Percentiles rank a stretch among this genome's conserved stretches.
Evolutionary conservation across 2,888 invertebrate genomes (phyloP).

Genomic region (Bimastos eiseni): DNA sequence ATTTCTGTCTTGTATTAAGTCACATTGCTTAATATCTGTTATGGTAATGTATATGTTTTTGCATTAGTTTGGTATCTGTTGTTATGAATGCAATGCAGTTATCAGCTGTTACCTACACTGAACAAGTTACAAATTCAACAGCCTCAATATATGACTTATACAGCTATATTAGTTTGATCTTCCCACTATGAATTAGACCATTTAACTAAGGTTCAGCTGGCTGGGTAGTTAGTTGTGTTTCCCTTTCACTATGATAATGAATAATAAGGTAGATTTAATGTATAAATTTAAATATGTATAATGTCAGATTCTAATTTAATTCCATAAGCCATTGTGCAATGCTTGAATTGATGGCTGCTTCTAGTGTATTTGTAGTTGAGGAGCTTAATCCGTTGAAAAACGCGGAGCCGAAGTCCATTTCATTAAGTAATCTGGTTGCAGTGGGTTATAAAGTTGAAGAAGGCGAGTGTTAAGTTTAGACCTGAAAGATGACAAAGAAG

Average conservation of each 20-base stretch:
- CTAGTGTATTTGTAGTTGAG: no score
- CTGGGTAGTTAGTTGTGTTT: no score
- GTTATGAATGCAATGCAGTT: neutral
- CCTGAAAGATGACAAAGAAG: no score
- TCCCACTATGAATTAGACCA: neutral
- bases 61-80: neutral
- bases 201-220: neutral
- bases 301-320: no score
- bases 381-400: no score
- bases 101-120: neutral
- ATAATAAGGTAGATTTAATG: neutral
- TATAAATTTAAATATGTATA: neutral
- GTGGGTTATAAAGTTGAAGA: no score
- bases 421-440: no score
- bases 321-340: no score
- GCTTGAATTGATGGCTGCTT: no score
- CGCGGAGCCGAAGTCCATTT: no score
- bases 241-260: neutral
- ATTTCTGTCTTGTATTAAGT: neutral
- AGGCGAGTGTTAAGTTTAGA: no score
- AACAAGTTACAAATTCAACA: neutral
- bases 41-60: neutral
- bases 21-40: neutral
- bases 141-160: neutral
- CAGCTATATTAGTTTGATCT: neutral